Evolutionary conservation across 2,113 vertebrate species (phyloP), one percentile per base, ranked within the genome.

Genomic region (Phocoena phocoena): DNA sequence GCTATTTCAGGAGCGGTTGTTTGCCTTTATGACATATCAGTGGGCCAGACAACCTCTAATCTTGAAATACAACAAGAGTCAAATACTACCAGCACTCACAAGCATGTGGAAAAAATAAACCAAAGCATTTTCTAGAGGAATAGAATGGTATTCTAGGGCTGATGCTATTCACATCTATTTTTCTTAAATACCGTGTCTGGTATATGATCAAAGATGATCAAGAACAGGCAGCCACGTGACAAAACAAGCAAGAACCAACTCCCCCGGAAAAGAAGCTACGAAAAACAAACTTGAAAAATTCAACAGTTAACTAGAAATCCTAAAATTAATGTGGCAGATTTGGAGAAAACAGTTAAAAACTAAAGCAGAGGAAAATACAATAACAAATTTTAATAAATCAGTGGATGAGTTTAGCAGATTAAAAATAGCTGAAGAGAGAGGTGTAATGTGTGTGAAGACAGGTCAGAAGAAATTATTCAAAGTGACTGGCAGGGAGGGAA

Each of bases 221-320:
- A n/a, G 11, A 65, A 65, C 44, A 80, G 14, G 26, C 20, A 2
- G 13, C 47, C 13, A 5, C 20, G 38, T 17, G 25, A 73, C 14
- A 60, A 47, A 79, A 62, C 62, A 6, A 89, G 6, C 2, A 83
- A 53, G 8, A 36, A 38, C 8, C 8, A 44, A 2, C 9, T 2
- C 47, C 28, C 28, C 44, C 3, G 0, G 13, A 18, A 13, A 5
- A 50, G 14, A 60, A 60, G 60, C 60, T 31, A n/a, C 15, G 73
- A 79, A 38, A 88, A 58, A 58, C 26, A 83, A 77, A 50, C 20
- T 65, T 47, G 21, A 67, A 60, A 88, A 17, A 2, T 12, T 60
- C 5, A 71, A 23, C 21, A 44, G 10, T 26, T 28, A 77, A 6
- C 12, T 53, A 26, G 58, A 81, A 73, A 50, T 8, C 44, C 9